Conservation (phyloP, 2,888 invertebrate species). For the Athalia rosae region DNA sequence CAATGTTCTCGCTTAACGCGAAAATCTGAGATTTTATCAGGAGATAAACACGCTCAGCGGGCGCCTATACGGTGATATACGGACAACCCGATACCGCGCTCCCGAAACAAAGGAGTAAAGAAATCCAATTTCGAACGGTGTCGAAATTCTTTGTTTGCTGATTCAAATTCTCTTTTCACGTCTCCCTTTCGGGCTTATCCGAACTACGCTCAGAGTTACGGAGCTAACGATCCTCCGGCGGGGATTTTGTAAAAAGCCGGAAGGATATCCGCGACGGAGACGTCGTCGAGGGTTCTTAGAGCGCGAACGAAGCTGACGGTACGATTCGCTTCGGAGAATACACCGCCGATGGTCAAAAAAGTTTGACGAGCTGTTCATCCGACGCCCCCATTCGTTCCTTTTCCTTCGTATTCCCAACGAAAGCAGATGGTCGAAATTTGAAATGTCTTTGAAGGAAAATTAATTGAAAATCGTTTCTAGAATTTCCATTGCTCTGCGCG, state of each 20-base stretch:
- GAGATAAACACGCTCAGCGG: too few species aligned
- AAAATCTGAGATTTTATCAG: too few species aligned
- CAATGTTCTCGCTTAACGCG: too few species aligned
- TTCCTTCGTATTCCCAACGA: not conserved
- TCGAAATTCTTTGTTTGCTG: not conserved
- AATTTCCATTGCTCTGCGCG: too few species aligned
- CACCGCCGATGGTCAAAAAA: conserved; percentile 66
- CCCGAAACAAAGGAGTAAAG: too few species aligned
- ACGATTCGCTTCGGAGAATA: conserved; percentile 66
- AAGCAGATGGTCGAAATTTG: not conserved
- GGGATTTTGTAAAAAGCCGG: conserved; percentile 66
- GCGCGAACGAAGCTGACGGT: conserved; percentile 66
- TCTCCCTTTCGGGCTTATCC: conserved; percentile 59
- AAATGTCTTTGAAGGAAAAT: too few species aligned
- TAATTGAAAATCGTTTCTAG: too few species aligned
- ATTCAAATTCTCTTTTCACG: not conserved
- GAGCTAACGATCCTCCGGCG: conserved; percentile 66
- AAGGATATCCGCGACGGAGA: conserved; percentile 65
- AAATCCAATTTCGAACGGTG: too few species aligned
- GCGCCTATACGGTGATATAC: too few species aligned
- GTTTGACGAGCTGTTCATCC: conserved; percentile 64
- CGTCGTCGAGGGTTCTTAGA: conserved; percentile 65
- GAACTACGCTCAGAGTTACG: conserved; percentile 64
- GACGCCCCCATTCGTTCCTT: not conserved
- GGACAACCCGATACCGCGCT: too few species aligned